A percentile compares a stretch with the other conserved stretches of the same genome.
Evolutionary conservation across 2,797 vertebrate genomes (phyloP).

Genomic region (Sciurus vulgaris): DNA sequence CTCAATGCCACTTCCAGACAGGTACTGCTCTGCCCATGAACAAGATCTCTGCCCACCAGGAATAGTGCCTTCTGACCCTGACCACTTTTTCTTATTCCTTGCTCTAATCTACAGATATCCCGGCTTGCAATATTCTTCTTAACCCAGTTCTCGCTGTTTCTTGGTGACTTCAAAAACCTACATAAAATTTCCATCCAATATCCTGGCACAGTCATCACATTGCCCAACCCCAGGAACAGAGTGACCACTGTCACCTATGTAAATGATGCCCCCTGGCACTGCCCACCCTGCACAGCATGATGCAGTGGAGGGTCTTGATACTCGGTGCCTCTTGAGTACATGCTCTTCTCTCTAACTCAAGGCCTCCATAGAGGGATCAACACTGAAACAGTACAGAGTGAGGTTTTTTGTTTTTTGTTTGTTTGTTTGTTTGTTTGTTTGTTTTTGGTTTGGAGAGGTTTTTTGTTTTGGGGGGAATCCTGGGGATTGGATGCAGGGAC

Average conservation of each 20-base stretch:
- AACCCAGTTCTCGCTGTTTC: neutral
- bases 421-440: no score
- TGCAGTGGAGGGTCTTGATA: neutral
- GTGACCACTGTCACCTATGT: neutral
- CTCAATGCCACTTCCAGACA: neutral
- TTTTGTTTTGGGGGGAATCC: no score
- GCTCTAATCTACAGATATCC: neutral
- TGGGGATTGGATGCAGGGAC: no score
- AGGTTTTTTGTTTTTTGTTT: no score
- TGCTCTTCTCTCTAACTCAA: neutral
- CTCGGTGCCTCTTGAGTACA: no score
- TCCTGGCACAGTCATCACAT: neutral
- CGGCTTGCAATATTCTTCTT: neutral
- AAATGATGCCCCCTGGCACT: neutral
- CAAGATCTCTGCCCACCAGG: neutral
- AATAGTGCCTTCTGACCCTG: neutral
- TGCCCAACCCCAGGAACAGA: neutral
- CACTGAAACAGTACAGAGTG: neutral
- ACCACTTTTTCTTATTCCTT: neutral
- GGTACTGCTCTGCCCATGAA: neutral
- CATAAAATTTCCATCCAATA: neutral
- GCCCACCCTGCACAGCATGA: neutral
- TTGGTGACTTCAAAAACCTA: neutral
- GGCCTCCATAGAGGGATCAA: neutral
- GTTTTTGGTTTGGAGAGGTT: no score